Conservation (phyloP, 2,888 invertebrate species). For the Ephialtes manifestator region DNA sequence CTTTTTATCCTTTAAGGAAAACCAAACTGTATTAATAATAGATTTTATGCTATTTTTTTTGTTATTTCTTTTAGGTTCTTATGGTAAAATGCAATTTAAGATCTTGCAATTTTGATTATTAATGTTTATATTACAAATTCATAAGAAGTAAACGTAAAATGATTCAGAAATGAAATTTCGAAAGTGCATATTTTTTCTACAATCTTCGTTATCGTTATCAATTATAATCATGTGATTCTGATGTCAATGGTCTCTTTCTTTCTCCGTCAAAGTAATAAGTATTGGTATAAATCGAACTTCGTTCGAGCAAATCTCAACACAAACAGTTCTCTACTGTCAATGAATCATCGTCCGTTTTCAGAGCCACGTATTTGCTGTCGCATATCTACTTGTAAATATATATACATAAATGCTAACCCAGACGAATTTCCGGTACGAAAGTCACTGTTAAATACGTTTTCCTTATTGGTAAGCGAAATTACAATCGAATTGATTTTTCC, state of each 20-base stretch:
- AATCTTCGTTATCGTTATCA: background rate
- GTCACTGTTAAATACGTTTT: background rate
- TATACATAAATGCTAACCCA: background rate
- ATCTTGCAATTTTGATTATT: background rate
- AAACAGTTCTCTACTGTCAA: conserved; percentile 24
- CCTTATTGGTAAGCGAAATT: background rate
- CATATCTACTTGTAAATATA: conserved; percentile 21
- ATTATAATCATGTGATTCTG: background rate
- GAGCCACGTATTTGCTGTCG: conserved; percentile 20
- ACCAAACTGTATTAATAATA: background rate
- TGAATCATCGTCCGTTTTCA: conserved; percentile 60
- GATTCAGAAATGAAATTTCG: background rate
- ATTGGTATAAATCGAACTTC: background rate
- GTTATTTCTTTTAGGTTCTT: background rate
- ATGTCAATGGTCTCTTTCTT: background rate
- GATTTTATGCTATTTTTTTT: too few relatives aligned
- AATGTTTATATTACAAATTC: background rate
- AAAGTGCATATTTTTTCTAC: background rate
- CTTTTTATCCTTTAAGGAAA: too few relatives aligned
- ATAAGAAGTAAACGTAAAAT: background rate
- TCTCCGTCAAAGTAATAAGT: background rate
- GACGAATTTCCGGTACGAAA: background rate
- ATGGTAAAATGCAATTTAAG: background rate
- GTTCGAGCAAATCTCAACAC: background rate
- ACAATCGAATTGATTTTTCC: background rate